These are phyloP conservation scores for Agrochola circellaris DNA, from an alignment of 2,888 invertebrate genomes.

Conservation along the genomic window DNA sequence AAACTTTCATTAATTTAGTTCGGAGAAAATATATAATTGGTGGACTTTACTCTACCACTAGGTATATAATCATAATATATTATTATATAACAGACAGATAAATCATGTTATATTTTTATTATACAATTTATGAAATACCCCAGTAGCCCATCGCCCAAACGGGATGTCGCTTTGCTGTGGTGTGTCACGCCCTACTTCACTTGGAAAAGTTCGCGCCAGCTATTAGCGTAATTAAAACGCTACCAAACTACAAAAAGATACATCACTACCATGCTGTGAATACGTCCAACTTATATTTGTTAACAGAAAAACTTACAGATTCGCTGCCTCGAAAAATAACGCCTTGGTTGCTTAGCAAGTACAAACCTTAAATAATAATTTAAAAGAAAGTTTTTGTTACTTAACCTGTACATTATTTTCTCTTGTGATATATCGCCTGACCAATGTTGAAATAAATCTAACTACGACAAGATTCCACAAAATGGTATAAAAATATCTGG, in stretches of 20 bases:
- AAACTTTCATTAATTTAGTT: background rate
- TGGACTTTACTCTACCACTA: background rate
- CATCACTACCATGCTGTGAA: slow-evolving; percentile 73
- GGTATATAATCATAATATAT: background rate
- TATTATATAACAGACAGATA: too few species aligned
- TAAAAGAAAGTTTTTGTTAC: slow-evolving; percentile 7
- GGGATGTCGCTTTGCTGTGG: slow-evolving; percentile 79
- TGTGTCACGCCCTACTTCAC: slow-evolving; percentile 86
- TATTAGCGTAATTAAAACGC: slow-evolving; percentile 90
- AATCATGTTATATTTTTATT: slow-evolving; percentile 12
- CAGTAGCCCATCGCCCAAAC: slow-evolving; percentile 70
- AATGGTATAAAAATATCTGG: slow-evolving; percentile 58
- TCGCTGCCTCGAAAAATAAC: slow-evolving; percentile 32
- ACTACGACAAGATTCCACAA: slow-evolving; percentile 20
- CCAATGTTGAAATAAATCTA: slow-evolving; percentile 26
- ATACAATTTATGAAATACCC: slow-evolving; percentile 37
- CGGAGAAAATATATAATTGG: background rate
- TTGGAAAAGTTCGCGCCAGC: slow-evolving; percentile 82
- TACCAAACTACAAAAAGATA: slow-evolving; percentile 84
- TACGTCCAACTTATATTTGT: slow-evolving; percentile 72
- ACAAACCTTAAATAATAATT: slow-evolving; percentile 1
- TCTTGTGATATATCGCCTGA: background rate
- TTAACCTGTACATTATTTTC: background rate
- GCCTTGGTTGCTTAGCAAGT: slow-evolving; percentile 8
- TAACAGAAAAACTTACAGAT: slow-evolving; percentile 51